Conservation (phyloP, 2,113 vertebrate genomes). For the Brachyistius frenatus region DNA sequence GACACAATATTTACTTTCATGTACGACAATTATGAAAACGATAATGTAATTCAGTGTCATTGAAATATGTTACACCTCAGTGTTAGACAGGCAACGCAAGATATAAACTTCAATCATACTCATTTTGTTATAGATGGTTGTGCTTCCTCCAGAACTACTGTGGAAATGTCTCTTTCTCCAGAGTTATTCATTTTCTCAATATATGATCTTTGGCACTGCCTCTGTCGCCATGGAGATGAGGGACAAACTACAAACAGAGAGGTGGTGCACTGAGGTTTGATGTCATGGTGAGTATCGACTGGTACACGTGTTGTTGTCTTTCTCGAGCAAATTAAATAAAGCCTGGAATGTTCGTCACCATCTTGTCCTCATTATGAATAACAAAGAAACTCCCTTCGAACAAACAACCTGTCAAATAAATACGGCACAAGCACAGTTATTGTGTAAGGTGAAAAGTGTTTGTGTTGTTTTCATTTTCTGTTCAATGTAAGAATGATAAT, state of each 20-base stretch:
- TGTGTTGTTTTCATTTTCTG: not conserved
- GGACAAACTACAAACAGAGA: constrained; percentile 82
- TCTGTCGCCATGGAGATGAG: constrained; percentile 56
- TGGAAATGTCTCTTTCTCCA: not conserved
- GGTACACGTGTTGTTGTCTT: not conserved
- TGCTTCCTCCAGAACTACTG: too few species aligned
- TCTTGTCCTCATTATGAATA: not conserved
- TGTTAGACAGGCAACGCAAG: not conserved
- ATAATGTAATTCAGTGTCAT: not conserved
- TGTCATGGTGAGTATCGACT: constrained; percentile 14
- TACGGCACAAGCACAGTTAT: not conserved
- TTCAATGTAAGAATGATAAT: not conserved
- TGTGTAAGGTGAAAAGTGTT: not conserved
- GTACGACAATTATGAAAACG: not conserved
- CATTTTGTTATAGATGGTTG: too few species aligned
- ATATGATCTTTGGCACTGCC: constrained; percentile 32
- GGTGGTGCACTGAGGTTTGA: constrained; percentile 80
- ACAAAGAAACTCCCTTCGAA: not conserved
- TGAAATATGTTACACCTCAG: not conserved
- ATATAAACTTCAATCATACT: not conserved
- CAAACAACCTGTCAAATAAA: not conserved
- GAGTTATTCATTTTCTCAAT: constrained; percentile 4
- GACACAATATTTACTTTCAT: not conserved
- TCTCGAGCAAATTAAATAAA: not conserved
- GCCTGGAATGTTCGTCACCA: not conserved